These are phyloP conservation scores for Ctenicera cuprea DNA, from an alignment of 2,888 invertebrate species.

Conservation along the genomic window DNA sequence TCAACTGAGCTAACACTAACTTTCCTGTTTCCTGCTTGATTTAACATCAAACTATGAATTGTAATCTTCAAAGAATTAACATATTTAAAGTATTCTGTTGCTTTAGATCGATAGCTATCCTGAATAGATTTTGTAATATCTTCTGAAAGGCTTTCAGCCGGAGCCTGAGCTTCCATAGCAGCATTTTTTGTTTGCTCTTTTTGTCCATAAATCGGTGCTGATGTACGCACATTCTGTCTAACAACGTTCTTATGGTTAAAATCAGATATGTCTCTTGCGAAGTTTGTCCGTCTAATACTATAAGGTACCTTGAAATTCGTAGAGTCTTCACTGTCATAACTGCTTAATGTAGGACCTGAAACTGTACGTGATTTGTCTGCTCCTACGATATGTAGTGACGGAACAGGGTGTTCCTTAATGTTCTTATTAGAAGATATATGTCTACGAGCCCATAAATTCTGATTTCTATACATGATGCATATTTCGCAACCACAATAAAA, in stretches of 20 bases:
- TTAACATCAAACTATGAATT: slow-evolving; percentile 71
- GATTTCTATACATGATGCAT: slow-evolving; percentile 65
- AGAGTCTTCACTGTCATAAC: not conserved
- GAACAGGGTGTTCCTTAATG: not conserved
- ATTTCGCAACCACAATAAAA: slow-evolving; percentile 65
- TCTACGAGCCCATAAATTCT: slow-evolving; percentile 22
- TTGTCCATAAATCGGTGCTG: not conserved
- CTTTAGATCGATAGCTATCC: slow-evolving; percentile 50
- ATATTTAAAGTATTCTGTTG: slow-evolving; percentile 62
- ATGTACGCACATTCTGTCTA: not conserved
- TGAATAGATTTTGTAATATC: slow-evolving; percentile 55
- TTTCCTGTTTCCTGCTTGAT: slow-evolving; percentile 71
- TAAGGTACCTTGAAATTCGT: not conserved
- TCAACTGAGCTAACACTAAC: slow-evolving; percentile 57
- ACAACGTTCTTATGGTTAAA: not conserved
- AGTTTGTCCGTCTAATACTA: not conserved
- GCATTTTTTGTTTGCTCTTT: not conserved
- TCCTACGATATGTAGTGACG: not conserved
- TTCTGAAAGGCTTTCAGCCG: slow-evolving; percentile 36
- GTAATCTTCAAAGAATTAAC: slow-evolving; percentile 72
- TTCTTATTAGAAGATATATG: not conserved
- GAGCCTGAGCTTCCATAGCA: not conserved
- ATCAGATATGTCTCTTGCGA: not conserved
- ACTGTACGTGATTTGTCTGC: not conserved
- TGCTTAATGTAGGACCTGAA: not conserved